Evolutionary conservation across 2,797 vertebrate species (phyloP), one percentile per base, ranked within the genome.

Genomic region (Gymnoscopelus microlampas): DNA sequence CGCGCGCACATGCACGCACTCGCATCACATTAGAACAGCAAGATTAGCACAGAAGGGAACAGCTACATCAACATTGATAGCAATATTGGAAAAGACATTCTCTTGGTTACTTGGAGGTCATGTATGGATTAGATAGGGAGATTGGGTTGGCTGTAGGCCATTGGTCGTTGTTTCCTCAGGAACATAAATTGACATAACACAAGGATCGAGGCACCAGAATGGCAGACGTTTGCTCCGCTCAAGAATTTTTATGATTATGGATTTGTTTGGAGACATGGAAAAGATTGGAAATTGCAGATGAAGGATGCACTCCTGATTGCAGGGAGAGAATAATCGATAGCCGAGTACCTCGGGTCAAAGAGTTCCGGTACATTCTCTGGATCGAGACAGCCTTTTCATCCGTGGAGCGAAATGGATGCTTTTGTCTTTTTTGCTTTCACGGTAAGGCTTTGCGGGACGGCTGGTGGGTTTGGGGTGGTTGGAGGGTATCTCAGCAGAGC

Each of bases 401-500:
- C 67, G 78, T 62, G 2, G 63, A 78, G 76, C 10, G 29, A 82
- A 90, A 83, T 78, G 53, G 73, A 83, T 76, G 80, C 79, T 84
- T 84, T 91, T 65, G 89, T 91, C 88, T 91, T 77, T 77, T 85
- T 76, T 68, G 70, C 74, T 80, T 83, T 80, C 74, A 71, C 80
- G 54, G 80, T 62, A 47, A 47, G 77, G 82, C 85, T 87, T 79
- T 76, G 61, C 84, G 61, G 85, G 74, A 79, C 69, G 82, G 77
- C 80, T 74, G 74, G 82, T 54, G 85, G 87, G 89, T 88, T 85
- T 39, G 6, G 39, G 39, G 79, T 87, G 85, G 87, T 89, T 87
- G 76, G 84, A 84, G 89, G 87, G 85, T 88, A 88, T 87, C 84
- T 88, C 82, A 85, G 89, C 83, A 79, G 88, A 85, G 84, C 91